phyloP scores from a whole-genome alignment of 2,888 invertebrate species.

The Conistra vaccinii region DNA sequence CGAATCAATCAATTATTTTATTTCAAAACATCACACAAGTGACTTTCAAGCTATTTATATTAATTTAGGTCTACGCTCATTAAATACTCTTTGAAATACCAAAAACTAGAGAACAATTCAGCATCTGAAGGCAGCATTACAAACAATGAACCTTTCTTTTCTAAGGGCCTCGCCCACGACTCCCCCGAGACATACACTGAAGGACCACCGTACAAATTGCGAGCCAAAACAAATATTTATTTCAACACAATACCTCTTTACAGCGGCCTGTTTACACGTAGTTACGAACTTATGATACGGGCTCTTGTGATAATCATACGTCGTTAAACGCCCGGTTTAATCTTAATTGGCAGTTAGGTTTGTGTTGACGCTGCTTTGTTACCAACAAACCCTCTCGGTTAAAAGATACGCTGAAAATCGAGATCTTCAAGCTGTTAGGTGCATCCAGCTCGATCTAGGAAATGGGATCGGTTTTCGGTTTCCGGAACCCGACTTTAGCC shows the following conservation, averaged over 20 bases:
- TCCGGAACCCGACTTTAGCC: constrained; percentile 5
- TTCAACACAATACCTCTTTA: constrained; percentile 58
- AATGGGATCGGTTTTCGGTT: constrained; percentile 2
- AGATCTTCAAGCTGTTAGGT: constrained; percentile 4
- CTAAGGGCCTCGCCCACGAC: constrained; percentile 16
- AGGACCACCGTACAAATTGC: constrained; percentile 52
- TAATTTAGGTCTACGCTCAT: background rate
- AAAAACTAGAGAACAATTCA: constrained; percentile 30
- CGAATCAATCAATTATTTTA: background rate
- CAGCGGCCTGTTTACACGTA: constrained; percentile 52
- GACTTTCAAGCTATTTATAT: background rate
- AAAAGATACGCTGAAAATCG: background rate
- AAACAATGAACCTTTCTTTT: constrained; percentile 51
- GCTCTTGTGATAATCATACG: constrained; percentile 51
- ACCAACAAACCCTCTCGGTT: constrained; percentile 1
- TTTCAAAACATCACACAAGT: background rate
- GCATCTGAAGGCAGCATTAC: constrained; percentile 14
- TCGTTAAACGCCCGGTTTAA: constrained; percentile 52
- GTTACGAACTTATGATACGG: constrained; percentile 59
- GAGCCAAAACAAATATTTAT: constrained; percentile 60
- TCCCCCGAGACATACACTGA: constrained; percentile 46
- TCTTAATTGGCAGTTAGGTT: constrained; percentile 50
- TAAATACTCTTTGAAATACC: background rate
- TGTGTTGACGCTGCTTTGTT: constrained; percentile 31
- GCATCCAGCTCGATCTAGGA: constrained; percentile 4